Evolutionary conservation across 1,140 invertebrate genomes (phyloP), one percentile per base, ranked within the genome.

Genomic region (Drosophila seguyi): DNA sequence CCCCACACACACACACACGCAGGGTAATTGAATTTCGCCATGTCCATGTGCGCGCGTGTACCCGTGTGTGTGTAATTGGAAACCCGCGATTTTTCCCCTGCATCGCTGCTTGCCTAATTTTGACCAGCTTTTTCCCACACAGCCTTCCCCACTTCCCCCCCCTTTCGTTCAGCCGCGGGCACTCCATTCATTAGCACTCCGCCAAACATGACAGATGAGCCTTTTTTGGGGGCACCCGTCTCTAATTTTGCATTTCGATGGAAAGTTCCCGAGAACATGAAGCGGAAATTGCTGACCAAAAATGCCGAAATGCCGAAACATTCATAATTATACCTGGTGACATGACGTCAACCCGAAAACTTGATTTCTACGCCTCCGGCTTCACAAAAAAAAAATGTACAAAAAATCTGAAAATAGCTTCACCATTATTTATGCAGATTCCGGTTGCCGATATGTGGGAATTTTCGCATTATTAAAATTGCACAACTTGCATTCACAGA

Each of bases 281-380:
- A 52, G 62, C 61, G 66, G 61, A 69, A 68, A 68, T 63, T 27
- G 65, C 65, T 41, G 44, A 53, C 62, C 65, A 68, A 48, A 67
- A 65, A 31, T 48, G 41, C 31, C 34, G 48, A 36, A 62, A 39
- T 67, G 45, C 36, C 36, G 22, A 20, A 27, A 29, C 36, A 65
- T 50, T 68, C 45, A 69, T 67, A 67, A 53, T 34, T 69, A 52
- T 53, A 61, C 31, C 45, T 61, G 45, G 59, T 69, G 60, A 75
- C 60, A 82, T 86, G 82, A 86, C 82, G 82, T 86, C 82, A 86
- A 81, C 78, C 38, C 47, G 59, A 78, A 85, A 83, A 85, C 77
- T 65, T 71, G 72, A 69, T 76, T 68, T 60, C 66, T 25, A 38
- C 60, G 36, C 22, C 29, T 50, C 20, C 52, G 62, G 61, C 65